A percentile compares a stretch with the other conserved stretches of the same genome.
phyloP scores from a whole-genome alignment of 2,113 vertebrate genomes.

The Ceratotherium simum region DNA sequence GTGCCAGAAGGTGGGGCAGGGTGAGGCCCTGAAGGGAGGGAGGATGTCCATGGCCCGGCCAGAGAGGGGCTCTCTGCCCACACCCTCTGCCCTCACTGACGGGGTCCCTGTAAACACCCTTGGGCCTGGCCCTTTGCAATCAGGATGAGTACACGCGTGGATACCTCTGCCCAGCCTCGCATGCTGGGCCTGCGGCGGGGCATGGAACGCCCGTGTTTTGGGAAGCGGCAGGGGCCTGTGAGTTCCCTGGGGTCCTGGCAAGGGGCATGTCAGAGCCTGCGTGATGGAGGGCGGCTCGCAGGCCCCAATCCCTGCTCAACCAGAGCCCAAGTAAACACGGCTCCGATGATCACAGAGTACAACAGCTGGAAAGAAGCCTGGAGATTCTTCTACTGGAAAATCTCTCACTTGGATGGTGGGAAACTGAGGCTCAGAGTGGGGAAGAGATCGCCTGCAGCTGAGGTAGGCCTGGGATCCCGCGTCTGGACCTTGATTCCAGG shows the following conservation, averaged over 20 bases:
- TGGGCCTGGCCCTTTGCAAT: not conserved
- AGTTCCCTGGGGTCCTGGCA: not conserved
- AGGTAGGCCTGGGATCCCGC: not conserved
- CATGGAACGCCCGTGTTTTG: not conserved
- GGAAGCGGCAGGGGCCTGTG: not conserved
- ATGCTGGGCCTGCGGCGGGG: not conserved
- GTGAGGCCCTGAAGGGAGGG: not conserved
- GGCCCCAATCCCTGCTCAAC: not conserved
- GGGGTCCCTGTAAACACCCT: not conserved
- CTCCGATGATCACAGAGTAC: accelerated
- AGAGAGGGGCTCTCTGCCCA: not conserved
- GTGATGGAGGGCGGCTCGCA: not conserved
- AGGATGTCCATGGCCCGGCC: not conserved
- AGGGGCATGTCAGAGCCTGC: slow-evolving; percentile 26
- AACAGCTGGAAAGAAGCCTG: not conserved
- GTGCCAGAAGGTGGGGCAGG: not conserved
- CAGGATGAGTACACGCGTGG: not conserved
- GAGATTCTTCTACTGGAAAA: not conserved
- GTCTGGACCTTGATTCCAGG: not conserved
- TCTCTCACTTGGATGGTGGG: not conserved
- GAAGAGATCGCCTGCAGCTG: not conserved
- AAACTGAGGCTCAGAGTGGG: not conserved
- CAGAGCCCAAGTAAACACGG: slow-evolving; percentile 24
- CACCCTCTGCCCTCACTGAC: not conserved
- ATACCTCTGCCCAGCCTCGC: not conserved